phyloP scores from a whole-genome alignment of 2,113 vertebrate species.

The Periophthalmodon schlosseri region DNA sequence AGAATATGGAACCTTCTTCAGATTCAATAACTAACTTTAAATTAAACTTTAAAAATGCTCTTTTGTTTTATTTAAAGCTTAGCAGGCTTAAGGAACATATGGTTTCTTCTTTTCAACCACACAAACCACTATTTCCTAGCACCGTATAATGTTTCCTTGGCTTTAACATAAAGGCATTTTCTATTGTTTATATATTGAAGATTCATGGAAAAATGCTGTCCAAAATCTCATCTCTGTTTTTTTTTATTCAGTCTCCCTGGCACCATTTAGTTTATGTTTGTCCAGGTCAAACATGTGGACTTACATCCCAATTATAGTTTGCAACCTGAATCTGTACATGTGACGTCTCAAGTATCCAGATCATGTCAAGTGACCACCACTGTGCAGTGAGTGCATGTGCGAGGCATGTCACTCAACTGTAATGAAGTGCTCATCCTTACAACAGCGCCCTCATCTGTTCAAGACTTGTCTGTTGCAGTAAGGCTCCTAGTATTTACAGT shows the following conservation, averaged over 20 bases:
- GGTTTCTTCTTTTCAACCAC: not conserved
- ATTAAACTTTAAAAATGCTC: not conserved
- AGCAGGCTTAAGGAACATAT: not conserved
- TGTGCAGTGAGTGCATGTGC: not conserved
- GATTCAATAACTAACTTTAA: not conserved
- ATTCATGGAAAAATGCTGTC: not conserved
- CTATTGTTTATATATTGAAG: not conserved
- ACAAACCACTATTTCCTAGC: not conserved
- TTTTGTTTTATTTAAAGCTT: not conserved
- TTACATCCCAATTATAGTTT: constrained; percentile 17
- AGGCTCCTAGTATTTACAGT: not conserved
- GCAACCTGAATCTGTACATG: constrained; percentile 36
- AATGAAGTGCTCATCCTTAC: constrained; percentile 5
- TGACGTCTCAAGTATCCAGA: constrained; percentile 36
- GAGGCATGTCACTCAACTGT: not conserved
- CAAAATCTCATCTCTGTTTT: too few species aligned
- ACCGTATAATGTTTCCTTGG: not conserved
- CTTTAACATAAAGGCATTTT: not conserved
- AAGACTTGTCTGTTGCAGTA: not conserved
- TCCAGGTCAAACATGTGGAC: constrained; percentile 10
- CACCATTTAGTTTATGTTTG: not conserved
- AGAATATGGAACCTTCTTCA: not conserved
- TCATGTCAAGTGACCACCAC: constrained; percentile 12
- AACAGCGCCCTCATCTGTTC: constrained; percentile 54
- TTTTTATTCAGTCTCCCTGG: not conserved